Conservation (phyloP, 2,888 invertebrate genomes). For the Chrysopilus asiliformis region DNA sequence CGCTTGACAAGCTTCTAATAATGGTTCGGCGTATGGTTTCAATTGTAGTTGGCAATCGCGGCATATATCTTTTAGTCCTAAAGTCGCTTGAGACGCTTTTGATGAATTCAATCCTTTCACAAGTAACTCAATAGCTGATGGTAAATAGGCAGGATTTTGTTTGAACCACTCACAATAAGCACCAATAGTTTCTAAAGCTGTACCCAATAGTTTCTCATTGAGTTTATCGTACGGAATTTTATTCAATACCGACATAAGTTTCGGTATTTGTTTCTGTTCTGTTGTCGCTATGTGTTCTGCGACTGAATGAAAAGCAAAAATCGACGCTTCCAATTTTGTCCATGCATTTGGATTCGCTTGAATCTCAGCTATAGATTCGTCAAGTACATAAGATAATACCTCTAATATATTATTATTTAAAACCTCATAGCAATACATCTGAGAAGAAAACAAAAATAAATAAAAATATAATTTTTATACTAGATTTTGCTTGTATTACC, state of each 20-base stretch:
- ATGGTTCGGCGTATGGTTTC: slow-evolving; percentile 59
- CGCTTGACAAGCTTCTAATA: slow-evolving; percentile 57
- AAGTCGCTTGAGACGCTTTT: slow-evolving; percentile 66
- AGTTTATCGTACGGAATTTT: slow-evolving; percentile 48
- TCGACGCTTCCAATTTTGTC: slow-evolving; percentile 50
- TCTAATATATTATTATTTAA: slow-evolving; percentile 60
- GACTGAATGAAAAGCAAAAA: slow-evolving; percentile 51
- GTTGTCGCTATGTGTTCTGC: slow-evolving; percentile 48
- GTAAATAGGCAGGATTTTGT: slow-evolving; percentile 52
- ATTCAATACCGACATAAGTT: slow-evolving; percentile 46
- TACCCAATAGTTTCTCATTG: slow-evolving; percentile 49
- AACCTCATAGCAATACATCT: slow-evolving; percentile 78
- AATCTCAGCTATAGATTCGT: slow-evolving; percentile 39
- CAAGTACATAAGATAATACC: slow-evolving; percentile 51
- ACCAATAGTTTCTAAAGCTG: slow-evolving; percentile 65
- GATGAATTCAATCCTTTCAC: slow-evolving; percentile 50
- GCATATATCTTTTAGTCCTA: slow-evolving; percentile 79
- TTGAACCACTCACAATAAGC: slow-evolving; percentile 79
- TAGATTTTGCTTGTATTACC: too few species aligned
- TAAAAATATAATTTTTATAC: slow-evolving; percentile 2
- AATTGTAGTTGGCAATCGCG: slow-evolving; percentile 66
- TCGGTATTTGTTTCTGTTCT: slow-evolving; percentile 43
- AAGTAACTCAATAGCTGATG: slow-evolving; percentile 53
- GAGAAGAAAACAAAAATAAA: slow-evolving; percentile 18
- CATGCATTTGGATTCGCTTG: slow-evolving; percentile 36